phyloP scores from a whole-genome alignment of 2,113 vertebrate species.

The Mandrillus leucophaeus region DNA sequence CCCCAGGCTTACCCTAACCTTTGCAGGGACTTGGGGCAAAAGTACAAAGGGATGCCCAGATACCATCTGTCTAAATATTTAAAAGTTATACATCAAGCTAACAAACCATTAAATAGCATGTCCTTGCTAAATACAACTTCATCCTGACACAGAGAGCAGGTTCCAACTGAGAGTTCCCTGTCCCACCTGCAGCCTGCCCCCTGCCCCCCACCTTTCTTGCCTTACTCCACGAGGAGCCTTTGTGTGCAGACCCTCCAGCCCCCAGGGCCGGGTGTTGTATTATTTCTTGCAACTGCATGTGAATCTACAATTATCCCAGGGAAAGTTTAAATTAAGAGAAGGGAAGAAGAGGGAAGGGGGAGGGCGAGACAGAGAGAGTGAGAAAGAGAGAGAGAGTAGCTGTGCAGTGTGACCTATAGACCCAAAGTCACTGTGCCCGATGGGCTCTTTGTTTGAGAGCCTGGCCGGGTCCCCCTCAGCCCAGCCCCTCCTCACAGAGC shows the following conservation, averaged over 20 bases:
- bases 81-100: neutral
- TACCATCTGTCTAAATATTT: neutral
- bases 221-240: neutral
- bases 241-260: neutral
- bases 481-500: neutral
- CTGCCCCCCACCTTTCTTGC: neutral
- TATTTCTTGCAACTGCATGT: neutral
- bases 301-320: neutral
- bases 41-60: neutral
- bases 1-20: neutral
- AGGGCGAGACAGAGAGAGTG: neutral
- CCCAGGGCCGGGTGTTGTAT: neutral
- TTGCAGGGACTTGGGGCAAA: neutral
- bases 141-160: neutral
- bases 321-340: neutral
- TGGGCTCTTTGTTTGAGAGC: neutral
- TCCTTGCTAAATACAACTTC: neutral
- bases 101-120: neutral
- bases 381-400: too few relatives aligned
- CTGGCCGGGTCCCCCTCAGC: neutral
- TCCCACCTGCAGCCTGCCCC: fast-evolving
- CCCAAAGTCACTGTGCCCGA: too few relatives aligned
- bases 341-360: neutral
- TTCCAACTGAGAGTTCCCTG: neutral
- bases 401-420: neutral